Percentiles rank a stretch among this genome's conserved stretches.
Evolutionary conservation across 2,797 vertebrate genomes (phyloP).

Genomic region (Anabacerthia variegaticeps): DNA sequence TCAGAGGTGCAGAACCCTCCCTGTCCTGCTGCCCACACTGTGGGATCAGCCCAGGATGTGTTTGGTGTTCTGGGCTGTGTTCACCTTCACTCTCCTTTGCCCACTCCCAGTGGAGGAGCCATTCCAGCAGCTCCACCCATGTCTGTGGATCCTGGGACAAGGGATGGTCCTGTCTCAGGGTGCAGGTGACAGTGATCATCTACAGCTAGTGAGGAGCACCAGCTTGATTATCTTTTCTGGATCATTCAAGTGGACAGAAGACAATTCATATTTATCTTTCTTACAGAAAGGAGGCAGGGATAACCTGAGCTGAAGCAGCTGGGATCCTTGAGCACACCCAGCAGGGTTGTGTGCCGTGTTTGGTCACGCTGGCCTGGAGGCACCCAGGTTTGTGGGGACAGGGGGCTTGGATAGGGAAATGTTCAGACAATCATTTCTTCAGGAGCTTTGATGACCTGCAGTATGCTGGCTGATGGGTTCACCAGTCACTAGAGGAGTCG

Average conservation of each 20-base stretch:
- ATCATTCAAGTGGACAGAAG: background rate
- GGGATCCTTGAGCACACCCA: background rate
- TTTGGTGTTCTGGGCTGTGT: background rate
- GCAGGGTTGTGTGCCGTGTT: too few species aligned
- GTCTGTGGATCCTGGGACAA: background rate
- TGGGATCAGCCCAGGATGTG: background rate
- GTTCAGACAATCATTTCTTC: background rate
- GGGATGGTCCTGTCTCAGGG: background rate
- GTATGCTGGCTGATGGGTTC: background rate
- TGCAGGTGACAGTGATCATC: background rate
- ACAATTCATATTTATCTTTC: background rate
- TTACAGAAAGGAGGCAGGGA: background rate
- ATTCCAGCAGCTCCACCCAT: fast-evolving
- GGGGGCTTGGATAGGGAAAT: background rate
- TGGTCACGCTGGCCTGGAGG: background rate
- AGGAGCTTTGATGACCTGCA: background rate
- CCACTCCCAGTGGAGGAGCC: background rate
- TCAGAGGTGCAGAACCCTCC: background rate
- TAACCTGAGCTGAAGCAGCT: background rate
- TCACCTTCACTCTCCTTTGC: background rate
- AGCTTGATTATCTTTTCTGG: background rate
- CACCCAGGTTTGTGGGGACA: background rate
- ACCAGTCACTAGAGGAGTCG: background rate
- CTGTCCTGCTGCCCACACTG: background rate
- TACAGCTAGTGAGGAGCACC: background rate